Evolutionary conservation across 2,797 vertebrate genomes (phyloP).

Genomic region (Malacoraja senta): DNA sequence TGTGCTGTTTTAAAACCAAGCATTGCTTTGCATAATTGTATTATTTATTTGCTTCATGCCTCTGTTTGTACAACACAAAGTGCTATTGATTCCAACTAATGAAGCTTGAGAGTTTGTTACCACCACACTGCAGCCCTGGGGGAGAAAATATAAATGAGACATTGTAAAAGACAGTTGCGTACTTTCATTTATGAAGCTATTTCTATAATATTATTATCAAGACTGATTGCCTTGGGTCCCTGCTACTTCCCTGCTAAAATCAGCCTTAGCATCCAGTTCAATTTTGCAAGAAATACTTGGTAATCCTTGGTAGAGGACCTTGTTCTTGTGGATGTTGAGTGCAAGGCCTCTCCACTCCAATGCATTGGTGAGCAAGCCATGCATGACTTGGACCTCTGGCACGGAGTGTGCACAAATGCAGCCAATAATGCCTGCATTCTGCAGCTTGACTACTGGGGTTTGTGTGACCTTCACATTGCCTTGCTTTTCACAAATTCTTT

Average conservation of each 20-base stretch:
- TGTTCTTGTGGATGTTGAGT: no score
- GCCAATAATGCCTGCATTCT: no score
- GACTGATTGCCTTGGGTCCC: not conserved
- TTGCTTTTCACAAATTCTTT: no score
- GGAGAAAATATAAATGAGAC: not conserved
- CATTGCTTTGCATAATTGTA: not conserved
- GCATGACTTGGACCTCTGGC: no score
- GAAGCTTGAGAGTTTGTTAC: not conserved
- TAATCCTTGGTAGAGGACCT: not conserved
- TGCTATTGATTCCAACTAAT: not conserved
- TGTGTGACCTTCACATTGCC: no score
- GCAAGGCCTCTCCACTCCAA: no score
- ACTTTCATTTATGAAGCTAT: not conserved
- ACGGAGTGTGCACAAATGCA: no score
- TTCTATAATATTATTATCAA: not conserved
- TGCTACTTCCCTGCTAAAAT: not conserved
- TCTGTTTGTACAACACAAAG: conserved; percentile 18
- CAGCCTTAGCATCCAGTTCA: not conserved
- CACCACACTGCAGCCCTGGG: not conserved
- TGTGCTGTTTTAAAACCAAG: not conserved
- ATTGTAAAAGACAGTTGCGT: not conserved
- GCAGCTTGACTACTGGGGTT: no score
- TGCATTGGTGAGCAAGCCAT: no score
- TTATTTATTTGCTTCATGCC: not conserved
- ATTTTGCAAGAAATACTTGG: not conserved